These are phyloP conservation scores for Pseudococcus jackbeardsleyi DNA, from an alignment of 2,888 invertebrate genomes.

Conservation along the genomic window DNA sequence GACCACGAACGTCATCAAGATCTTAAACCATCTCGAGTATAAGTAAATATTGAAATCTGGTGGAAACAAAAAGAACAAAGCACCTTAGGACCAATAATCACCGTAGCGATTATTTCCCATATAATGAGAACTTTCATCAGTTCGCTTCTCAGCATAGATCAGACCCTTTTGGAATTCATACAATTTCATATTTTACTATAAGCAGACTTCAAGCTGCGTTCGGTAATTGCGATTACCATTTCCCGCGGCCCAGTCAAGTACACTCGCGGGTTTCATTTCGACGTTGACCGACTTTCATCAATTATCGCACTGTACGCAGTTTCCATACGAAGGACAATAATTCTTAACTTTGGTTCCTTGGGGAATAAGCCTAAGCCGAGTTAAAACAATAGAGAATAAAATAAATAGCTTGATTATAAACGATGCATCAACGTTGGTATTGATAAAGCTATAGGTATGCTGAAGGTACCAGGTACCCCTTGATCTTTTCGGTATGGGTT, in stretches of 20 bases:
- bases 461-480: too few species aligned
- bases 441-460: too few species aligned
- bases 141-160: slow-evolving; percentile 18
- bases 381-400: slow-evolving; percentile 37
- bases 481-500: too few species aligned
- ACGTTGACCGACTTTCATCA: slow-evolving; percentile 64
- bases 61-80: slow-evolving; percentile 12
- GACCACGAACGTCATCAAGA: too few species aligned
- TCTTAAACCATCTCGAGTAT: too few species aligned
- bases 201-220: slow-evolving; percentile 57
- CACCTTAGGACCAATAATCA: slow-evolving; percentile 27
- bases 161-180: slow-evolving; percentile 26
- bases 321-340: slow-evolving; percentile 52
- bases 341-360: background rate
- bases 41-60: too few species aligned
- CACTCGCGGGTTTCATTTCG: slow-evolving; percentile 61
- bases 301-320: slow-evolving; percentile 46
- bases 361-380: slow-evolving; percentile 5
- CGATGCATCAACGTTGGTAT: too few species aligned
- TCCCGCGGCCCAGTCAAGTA: slow-evolving; percentile 61
- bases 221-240: slow-evolving; percentile 60
- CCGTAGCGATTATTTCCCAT: background rate
- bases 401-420: slow-evolving; percentile 17
- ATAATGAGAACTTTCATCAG: slow-evolving; percentile 47
- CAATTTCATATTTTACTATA: slow-evolving; percentile 30